A percentile compares a stretch with the other conserved stretches of the same genome.
phyloP scores from a whole-genome alignment of 2,888 invertebrate species.

The Anodontia alba region DNA sequence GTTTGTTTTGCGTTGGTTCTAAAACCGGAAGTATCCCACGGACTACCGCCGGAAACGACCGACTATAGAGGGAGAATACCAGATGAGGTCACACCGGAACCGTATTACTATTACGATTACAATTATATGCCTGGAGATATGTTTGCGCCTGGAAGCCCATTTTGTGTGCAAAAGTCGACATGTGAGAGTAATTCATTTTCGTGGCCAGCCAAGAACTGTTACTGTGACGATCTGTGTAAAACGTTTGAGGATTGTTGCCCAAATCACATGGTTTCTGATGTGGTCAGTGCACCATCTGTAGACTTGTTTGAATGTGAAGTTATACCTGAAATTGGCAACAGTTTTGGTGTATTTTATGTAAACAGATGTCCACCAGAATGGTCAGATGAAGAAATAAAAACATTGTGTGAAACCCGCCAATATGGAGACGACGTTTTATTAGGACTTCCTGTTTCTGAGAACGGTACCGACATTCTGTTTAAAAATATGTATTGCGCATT shows the following conservation, averaged over 20 bases:
- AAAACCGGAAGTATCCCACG: no score
- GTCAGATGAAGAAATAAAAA: not conserved
- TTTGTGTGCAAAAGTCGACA: not conserved
- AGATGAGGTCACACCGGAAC: no score
- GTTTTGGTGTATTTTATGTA: slow-evolving; percentile 35
- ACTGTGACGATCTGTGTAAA: slow-evolving; percentile 2
- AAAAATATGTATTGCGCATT: slow-evolving; percentile 67
- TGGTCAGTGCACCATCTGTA: not conserved
- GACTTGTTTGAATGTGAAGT: not conserved
- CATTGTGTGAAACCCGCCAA: slow-evolving; percentile 23
- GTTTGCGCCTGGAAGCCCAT: not conserved
- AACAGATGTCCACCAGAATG: slow-evolving; percentile 27
- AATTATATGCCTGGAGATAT: no score
- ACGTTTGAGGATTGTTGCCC: slow-evolving; percentile 2
- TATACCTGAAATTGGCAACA: not conserved
- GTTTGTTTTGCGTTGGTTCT: no score
- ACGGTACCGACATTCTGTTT: slow-evolving; percentile 35
- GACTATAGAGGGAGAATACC: no score
- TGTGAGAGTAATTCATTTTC: not conserved
- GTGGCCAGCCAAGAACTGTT: slow-evolving; percentile 8
- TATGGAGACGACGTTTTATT: slow-evolving; percentile 18
- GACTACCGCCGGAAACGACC: no score
- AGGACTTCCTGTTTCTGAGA: slow-evolving; percentile 34
- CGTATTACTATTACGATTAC: no score
- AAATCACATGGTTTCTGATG: not conserved